phyloP scores from a whole-genome alignment of 92 coral and sea anemone species.

The Montipora capitata region DNA sequence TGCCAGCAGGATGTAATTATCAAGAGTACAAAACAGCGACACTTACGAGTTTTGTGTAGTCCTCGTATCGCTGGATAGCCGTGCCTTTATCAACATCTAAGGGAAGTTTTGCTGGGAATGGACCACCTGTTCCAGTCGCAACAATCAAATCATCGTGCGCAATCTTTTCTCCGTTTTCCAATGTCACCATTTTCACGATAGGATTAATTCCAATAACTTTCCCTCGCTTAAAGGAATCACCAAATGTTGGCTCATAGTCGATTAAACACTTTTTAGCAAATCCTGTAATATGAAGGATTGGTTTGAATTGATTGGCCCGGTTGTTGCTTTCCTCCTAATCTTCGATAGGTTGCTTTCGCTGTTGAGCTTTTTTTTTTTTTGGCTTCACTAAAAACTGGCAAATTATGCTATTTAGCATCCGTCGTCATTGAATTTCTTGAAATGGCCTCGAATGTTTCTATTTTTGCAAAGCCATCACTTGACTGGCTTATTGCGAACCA shows the following conservation, averaged over 20 bases:
- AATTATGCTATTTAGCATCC: too few species aligned
- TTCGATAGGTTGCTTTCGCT: too few species aligned
- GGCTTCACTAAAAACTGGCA: too few species aligned
- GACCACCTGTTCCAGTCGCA: conserved; percentile 97
- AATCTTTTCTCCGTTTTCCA: conserved; percentile 87
- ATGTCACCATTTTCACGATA: conserved; percentile 75
- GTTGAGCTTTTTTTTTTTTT: too few species aligned
- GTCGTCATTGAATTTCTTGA: too few species aligned
- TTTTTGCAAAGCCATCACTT: too few species aligned
- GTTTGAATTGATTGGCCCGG: too few species aligned
- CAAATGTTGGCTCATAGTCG: conserved; percentile 93
- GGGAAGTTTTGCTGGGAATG: conserved; percentile 93
- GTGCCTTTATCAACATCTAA: conserved; percentile 77
- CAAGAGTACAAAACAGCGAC: not conserved
- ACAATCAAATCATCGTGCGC: conserved; percentile 86
- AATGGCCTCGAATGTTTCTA: too few species aligned
- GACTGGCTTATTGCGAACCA: too few species aligned
- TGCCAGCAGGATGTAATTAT: too few species aligned
- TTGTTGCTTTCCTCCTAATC: too few species aligned
- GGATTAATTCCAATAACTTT: conserved; percentile 81
- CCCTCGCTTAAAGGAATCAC: conserved; percentile 88
- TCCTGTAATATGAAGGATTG: conserved; percentile 43
- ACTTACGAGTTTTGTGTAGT: conserved; percentile 79
- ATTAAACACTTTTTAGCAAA: conserved; percentile 92
- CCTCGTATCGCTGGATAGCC: conserved; percentile 74